Evolutionary conservation across 2,797 vertebrate genomes (phyloP).

Genomic region (Crenichthys baileyi): DNA sequence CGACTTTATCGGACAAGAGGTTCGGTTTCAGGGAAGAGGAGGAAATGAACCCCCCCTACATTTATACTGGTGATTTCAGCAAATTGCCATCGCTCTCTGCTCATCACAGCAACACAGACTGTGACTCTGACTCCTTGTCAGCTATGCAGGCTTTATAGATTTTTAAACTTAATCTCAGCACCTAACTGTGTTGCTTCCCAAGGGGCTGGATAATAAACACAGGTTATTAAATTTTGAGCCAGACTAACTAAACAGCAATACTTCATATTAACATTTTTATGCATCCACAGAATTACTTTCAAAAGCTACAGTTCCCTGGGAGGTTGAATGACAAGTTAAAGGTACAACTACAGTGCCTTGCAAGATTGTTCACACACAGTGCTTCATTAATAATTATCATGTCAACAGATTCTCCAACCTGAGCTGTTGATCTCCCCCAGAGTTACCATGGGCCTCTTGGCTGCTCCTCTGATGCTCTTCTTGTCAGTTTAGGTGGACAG

Average conservation of each 20-base stretch:
- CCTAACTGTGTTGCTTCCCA: conserved; percentile 1
- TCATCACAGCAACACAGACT: conserved; percentile 18
- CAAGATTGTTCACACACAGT: neutral
- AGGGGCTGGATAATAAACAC: conserved; percentile 4
- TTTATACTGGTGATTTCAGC: conserved; percentile 37
- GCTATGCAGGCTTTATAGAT: neutral
- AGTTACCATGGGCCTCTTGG: too few relatives aligned
- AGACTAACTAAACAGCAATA: conserved; percentile 4
- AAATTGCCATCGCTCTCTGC: conserved; percentile 40
- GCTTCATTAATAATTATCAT: too few relatives aligned
- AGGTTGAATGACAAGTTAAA: neutral
- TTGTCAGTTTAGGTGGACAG: too few relatives aligned
- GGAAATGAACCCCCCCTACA: conserved; percentile 55
- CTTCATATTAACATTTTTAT: neutral
- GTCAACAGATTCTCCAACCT: too few relatives aligned
- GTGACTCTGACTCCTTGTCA: conserved; percentile 31
- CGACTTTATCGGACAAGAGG: conserved; percentile 53
- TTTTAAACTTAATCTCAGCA: conserved; percentile 1
- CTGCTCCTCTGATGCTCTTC: too few relatives aligned
- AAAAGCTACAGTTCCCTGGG: neutral
- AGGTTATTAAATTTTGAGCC: conserved; percentile 7
- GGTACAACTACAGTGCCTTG: neutral
- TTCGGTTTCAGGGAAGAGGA: conserved; percentile 60
- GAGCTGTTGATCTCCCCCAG: too few relatives aligned
- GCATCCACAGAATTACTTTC: neutral